Evolutionary conservation across 2,113 vertebrate genomes (phyloP).

Genomic region (Motacilla alba): DNA sequence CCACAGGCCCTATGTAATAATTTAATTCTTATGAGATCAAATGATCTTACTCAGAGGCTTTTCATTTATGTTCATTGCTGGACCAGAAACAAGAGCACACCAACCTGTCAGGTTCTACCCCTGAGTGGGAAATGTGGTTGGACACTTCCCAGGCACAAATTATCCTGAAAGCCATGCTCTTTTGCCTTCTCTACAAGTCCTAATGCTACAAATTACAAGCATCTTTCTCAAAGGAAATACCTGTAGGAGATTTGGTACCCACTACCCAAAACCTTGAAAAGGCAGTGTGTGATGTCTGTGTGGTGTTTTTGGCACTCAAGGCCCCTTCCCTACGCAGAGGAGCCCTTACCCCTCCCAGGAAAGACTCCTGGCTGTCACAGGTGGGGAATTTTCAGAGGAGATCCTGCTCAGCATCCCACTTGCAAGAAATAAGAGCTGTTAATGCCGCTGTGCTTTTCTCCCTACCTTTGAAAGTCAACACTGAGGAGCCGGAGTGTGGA

Average conservation of each 20-base stretch:
- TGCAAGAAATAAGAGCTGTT: neutral
- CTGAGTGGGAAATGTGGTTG: neutral
- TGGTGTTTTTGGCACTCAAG: neutral
- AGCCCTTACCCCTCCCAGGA: neutral
- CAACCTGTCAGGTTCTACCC: neutral
- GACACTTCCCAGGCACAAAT: neutral
- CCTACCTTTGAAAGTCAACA: neutral
- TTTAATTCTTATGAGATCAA: neutral
- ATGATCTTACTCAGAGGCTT: neutral
- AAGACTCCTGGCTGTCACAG: neutral
- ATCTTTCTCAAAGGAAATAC: neutral
- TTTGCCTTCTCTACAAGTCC: neutral
- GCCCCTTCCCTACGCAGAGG: neutral
- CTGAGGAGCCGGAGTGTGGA: neutral
- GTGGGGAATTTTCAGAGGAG: neutral
- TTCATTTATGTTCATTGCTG: neutral
- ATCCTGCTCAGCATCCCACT: neutral
- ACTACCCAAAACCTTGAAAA: neutral
- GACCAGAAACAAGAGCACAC: neutral
- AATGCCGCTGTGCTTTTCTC: neutral
- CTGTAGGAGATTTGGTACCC: neutral
- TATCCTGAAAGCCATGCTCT: neutral
- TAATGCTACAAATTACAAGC: neutral
- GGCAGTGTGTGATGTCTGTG: neutral
- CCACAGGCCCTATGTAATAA: neutral